Percentiles rank a stretch among this genome's conserved stretches.
These are phyloP conservation scores for Octopus sinensis DNA, from an alignment of 1,140 invertebrate species.

Conservation along the genomic window DNA sequence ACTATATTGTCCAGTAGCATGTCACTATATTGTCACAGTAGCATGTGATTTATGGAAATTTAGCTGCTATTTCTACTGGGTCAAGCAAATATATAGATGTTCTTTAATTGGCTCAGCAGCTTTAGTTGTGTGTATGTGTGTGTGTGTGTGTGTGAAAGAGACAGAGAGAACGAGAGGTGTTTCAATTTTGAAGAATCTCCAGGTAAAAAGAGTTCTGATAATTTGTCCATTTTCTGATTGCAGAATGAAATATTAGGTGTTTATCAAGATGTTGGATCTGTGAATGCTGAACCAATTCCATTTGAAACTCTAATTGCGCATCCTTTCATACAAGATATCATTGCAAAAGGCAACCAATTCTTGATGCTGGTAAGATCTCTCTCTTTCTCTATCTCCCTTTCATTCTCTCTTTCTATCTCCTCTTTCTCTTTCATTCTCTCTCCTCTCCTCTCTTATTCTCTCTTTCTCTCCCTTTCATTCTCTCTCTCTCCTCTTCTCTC, in stretches of 20 bases:
- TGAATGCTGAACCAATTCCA: slow-evolving; percentile 36
- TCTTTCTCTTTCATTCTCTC: neutral
- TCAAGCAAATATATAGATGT: neutral
- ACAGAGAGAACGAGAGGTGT: neutral
- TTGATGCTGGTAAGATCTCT: neutral
- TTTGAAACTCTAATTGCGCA: slow-evolving; percentile 51
- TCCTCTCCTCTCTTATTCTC: neutral
- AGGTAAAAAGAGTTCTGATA: neutral
- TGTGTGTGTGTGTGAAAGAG: no score
- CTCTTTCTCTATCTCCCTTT: neutral
- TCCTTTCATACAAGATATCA: slow-evolving; percentile 52
- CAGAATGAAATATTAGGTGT: slow-evolving; percentile 48
- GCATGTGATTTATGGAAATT: no score
- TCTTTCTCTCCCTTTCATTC: neutral
- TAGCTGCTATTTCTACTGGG: no score
- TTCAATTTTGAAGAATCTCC: neutral
- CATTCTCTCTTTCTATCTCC: neutral
- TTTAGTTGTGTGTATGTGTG: slow-evolving; percentile 1
- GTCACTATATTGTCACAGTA: no score
- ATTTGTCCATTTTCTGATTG: slow-evolving; percentile 14
- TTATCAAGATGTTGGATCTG: slow-evolving; percentile 48
- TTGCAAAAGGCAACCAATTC: slow-evolving; percentile 18
- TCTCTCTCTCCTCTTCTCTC: neutral
- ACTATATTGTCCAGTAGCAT: no score
- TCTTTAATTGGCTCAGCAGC: neutral